Evolutionary conservation across 2,888 invertebrate species (phyloP).

Genomic region (Microchrysa polita): DNA sequence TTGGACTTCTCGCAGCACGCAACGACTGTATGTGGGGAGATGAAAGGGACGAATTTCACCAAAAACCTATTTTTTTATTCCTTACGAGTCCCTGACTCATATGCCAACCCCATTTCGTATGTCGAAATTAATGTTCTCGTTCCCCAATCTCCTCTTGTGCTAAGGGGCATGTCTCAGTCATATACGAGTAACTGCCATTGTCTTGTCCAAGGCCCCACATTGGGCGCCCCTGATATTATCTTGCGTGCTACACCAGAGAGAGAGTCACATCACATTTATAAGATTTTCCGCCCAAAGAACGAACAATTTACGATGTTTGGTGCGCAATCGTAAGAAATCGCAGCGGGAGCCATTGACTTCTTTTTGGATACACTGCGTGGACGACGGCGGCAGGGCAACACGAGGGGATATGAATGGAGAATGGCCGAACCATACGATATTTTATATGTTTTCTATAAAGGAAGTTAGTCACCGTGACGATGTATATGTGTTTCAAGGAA

Average conservation of each 20-base stretch:
- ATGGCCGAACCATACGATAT: background rate
- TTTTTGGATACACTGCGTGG: background rate
- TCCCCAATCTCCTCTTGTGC: conserved; percentile 20
- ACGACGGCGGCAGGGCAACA: background rate
- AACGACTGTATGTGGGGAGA: too few relatives aligned
- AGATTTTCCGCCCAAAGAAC: conserved; percentile 36
- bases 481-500: background rate
- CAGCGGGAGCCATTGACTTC: conserved; percentile 30
- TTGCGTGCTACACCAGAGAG: background rate
- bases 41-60: too few relatives aligned
- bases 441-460: background rate
- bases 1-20: background rate
- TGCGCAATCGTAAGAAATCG: conserved; percentile 35
- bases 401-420: conserved; percentile 20
- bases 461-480: background rate
- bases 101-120: conserved; percentile 10
- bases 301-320: background rate
- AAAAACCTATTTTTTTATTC: too few relatives aligned
- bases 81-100: background rate
- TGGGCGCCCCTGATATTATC: conserved; percentile 22
- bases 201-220: conserved; percentile 8
- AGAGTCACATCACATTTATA: too few relatives aligned
- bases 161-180: conserved; percentile 27
- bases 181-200: background rate
- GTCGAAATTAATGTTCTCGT: background rate